Evolutionary conservation across 1,140 invertebrate species (phyloP), one percentile per base, ranked within the genome.

Genomic region (Trichogramma pretiosum): DNA sequence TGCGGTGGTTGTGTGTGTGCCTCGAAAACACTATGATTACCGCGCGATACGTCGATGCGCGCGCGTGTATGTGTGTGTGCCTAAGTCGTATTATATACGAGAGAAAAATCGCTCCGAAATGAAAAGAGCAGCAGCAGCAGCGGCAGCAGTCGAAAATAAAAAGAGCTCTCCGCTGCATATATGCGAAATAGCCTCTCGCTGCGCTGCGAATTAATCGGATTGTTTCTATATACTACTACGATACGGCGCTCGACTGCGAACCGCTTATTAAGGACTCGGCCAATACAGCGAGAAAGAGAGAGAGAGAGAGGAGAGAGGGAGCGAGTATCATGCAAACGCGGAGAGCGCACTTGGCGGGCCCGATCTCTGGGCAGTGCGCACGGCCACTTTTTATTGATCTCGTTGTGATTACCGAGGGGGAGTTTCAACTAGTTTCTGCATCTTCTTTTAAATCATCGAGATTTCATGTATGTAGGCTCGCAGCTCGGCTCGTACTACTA

Each of bases 11-110:
- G n/a, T n/a, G n/a, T n/a, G n/a, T n/a, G n/a, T n/a, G n/a, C n/a
- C n/a, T n/a, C n/a, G n/a, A n/a, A 60, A 68, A 60, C 57, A 68
- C 66, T 67, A 61, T 68, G 57, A 68, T 67, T 68, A 67, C 52
- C 44, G 41, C 55, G 45, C 46, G 57, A 52, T 56, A 61, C 55
- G 42, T 51, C 52, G 56, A 57, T 62, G 61, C n/a, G 53, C 56
- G 53, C 50, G 40, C 24, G 24, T 39, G 37, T 46, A 46, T 42
- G 38, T 50, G 36, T 55, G 59, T 59, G 61, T 59, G 50, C 51
- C 36, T 18, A 18, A 14, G 22, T 0, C 16, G 24, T 33, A 18
- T n/a, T n/a, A n/a, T n/a, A n/a, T n/a, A n/a, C n/a, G n/a, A n/a
- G n/a, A n/a, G n/a, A n/a, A n/a, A n/a, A n/a, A n/a, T n/a, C n/a